Conservation (phyloP, 2,113 vertebrate species). For the Pterocles burchelli region DNA sequence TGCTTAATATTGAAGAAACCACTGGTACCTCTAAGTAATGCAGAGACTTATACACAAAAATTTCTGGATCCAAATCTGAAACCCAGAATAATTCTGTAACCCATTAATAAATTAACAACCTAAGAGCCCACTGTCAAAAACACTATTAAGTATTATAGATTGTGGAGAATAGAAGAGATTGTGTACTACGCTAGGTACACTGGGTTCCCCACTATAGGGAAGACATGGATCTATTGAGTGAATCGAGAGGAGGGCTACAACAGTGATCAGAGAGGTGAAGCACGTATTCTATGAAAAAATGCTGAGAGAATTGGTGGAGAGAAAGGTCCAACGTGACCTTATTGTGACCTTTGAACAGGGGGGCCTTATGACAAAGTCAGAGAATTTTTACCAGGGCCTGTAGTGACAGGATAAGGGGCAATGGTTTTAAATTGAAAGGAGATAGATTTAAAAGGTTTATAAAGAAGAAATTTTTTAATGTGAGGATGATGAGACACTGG, state of each 20-base stretch:
- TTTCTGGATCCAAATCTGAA: background rate
- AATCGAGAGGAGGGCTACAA: background rate
- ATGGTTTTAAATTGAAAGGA: accelerated
- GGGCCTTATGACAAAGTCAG: accelerated
- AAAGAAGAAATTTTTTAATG: background rate
- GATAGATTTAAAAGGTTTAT: background rate
- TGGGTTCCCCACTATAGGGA: background rate
- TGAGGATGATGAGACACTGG: too few species aligned
- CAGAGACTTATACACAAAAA: background rate
- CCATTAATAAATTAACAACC: background rate
- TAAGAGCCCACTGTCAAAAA: background rate
- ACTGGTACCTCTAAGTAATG: background rate
- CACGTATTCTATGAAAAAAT: background rate
- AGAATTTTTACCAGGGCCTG: background rate
- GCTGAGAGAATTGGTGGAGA: accelerated
- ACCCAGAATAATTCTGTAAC: background rate
- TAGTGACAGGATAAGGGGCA: background rate
- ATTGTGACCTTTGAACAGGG: background rate
- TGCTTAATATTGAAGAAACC: background rate
- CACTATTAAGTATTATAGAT: background rate
- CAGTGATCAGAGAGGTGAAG: too few species aligned
- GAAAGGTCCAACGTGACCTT: background rate
- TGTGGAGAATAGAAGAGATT: background rate
- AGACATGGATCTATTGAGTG: background rate
- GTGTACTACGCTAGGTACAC: background rate